phyloP scores from a whole-genome alignment of 2,888 invertebrate species.

The Macaria liturata region DNA sequence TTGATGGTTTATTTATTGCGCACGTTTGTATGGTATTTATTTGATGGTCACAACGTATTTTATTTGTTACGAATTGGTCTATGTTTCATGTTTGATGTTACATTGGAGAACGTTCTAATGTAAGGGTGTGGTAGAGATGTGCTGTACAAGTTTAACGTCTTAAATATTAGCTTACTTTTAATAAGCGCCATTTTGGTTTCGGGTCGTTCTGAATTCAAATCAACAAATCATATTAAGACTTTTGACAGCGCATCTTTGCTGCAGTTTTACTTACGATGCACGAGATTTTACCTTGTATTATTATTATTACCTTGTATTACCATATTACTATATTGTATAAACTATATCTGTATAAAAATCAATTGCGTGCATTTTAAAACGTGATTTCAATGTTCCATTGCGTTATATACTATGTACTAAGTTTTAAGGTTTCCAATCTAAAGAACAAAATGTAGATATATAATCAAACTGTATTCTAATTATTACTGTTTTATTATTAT shows the following conservation, averaged over 20 bases:
- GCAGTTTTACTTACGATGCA: no score
- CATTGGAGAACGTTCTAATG: background rate
- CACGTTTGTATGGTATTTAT: conserved; percentile 43
- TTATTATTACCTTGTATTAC: conserved; percentile 10
- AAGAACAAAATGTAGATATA: conserved; percentile 34
- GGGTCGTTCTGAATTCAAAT: no score
- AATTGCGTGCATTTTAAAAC: conserved; percentile 16
- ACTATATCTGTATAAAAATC: conserved; percentile 10
- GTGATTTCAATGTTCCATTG: conserved; percentile 19
- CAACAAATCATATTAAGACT: no score
- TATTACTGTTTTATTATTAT: conserved; percentile 29
- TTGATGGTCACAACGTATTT: conserved; percentile 63
- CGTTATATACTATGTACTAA: conserved; percentile 15
- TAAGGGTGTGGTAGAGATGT: background rate
- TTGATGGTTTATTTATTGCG: conserved; percentile 67
- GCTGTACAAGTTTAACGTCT: no score
- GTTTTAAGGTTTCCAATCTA: conserved; percentile 23
- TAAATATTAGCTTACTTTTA: no score
- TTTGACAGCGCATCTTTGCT: no score
- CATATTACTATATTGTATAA: conserved; percentile 10
- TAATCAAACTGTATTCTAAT: conserved; percentile 31
- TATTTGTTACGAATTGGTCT: conserved; percentile 36
- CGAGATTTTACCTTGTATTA: conserved; percentile 7
- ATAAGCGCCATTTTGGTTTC: no score
- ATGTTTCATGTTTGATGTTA: background rate